Evolutionary conservation across 2,888 invertebrate species (phyloP), one percentile per base, ranked within the genome.

Genomic region (Pollenia griseotomentosa): DNA sequence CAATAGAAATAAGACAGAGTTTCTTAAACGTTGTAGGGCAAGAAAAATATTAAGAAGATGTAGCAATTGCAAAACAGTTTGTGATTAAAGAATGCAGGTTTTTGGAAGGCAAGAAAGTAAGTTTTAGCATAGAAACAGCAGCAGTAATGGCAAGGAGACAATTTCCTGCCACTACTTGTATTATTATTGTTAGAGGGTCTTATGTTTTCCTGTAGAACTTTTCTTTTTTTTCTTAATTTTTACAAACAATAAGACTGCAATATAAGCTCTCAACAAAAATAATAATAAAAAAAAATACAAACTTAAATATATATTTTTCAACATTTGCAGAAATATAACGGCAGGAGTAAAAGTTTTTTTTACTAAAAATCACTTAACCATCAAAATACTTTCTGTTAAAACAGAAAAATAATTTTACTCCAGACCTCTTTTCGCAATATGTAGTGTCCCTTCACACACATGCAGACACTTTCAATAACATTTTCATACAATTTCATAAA

Each of bases 91-190:
- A 57, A 33, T 33, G 9, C 55, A 65, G 23, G 2, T 42, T 23
- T 46, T 53, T 75, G 23, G 23, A 23, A 2, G 10, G 2, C 51
- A 63, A 51, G 23, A 23, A 2, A n/a, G 6, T 42, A 63, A 51
- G 10, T 10, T 12, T 2, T 68, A 9, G 10, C 33, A 59, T 44
- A 19, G 51, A 53, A 55, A 53, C 51, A 48, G 46, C 53, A 46
- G 11, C 12, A 78, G 73, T 23, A 71, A 73, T 83, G 86, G 80
- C 80, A 80, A 83, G 83, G 86, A 86, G 80, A 83, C 83, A 86
- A 83, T 86, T 83, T 83, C 83, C 83, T 83, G 77, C 83, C 83
- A 81, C 73, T 66, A 59, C 63, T 79, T 48, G 63, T 65, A 5
- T 51, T 16, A 48, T 65, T 48, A 14, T 55, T 63, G 44, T 42